Percentiles rank a stretch among this genome's conserved stretches.
phyloP scores from a whole-genome alignment of 2,888 invertebrate species.

The Cerceris rybyensis region DNA sequence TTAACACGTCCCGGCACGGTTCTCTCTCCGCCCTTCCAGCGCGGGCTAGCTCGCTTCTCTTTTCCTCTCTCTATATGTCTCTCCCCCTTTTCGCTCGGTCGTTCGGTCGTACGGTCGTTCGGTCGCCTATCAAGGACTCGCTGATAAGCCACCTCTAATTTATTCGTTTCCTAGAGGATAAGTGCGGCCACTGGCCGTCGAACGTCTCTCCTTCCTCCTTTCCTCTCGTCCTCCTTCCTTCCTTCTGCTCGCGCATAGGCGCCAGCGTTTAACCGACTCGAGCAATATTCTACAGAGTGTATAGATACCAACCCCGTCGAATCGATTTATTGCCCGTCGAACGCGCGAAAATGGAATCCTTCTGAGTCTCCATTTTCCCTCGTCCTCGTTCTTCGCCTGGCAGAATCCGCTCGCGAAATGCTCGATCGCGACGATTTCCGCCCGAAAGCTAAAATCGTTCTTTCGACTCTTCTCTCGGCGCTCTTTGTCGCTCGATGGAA shows the following conservation, averaged over 20 bases:
- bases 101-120: slow-evolving; percentile 19
- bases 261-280: slow-evolving; percentile 9
- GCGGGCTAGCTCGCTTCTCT: background rate
- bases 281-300: background rate
- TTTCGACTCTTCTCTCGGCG: too few relatives aligned
- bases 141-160: slow-evolving; percentile 67
- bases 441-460: too few relatives aligned
- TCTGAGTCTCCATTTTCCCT: too few relatives aligned
- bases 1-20: slow-evolving; percentile 56
- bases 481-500: too few relatives aligned
- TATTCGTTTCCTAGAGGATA: slow-evolving; percentile 68
- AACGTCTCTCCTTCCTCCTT: slow-evolving; percentile 1
- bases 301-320: background rate
- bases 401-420: too few relatives aligned
- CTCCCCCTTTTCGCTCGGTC: slow-evolving; percentile 17
- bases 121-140: slow-evolving; percentile 54
- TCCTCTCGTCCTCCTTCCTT: background rate
- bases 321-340: background rate
- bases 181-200: slow-evolving; percentile 45
- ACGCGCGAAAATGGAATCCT: too few relatives aligned
- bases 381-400: too few relatives aligned
- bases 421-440: too few relatives aligned
- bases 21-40: slow-evolving; percentile 21
- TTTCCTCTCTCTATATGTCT: slow-evolving; percentile 14
- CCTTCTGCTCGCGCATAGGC: slow-evolving; percentile 16